Evolutionary conservation across 2,113 vertebrate species (phyloP), one percentile per base, ranked within the genome.

Genomic region (Raja brachyura): DNA sequence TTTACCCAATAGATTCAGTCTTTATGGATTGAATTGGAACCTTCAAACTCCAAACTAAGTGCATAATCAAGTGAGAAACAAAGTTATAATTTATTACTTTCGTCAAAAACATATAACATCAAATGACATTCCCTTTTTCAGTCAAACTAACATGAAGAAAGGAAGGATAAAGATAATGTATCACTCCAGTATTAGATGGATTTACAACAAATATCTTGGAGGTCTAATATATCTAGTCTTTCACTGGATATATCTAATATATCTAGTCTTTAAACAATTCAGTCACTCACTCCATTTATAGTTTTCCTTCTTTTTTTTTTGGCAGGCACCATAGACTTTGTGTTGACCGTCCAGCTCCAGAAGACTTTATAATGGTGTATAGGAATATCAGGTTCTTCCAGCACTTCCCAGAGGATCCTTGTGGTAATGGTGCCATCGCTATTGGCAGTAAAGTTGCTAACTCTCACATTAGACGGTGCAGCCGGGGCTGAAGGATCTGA

Each of bases 361-460:
- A 97, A 98, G 8, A 98, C 97, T 94, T 98, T 99, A 95, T 97
- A 99, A 95, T 99, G 98, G 92, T 99, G 98, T 8, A 99, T 95
- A 3, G 98, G 98, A 86, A 98, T 96, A 90, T 99, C 98, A 0
- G 97, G 97, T 68, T 99, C 98, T 94, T 97, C 97, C 0, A 97
- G 95, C 74, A 97, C 94, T 14, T 97, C 98, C 98, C 98, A 99
- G 70, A 95, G 95, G 4, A 99, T 95, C 20, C 96, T 95, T 28
- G 95, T 97, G 0, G 95, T 96, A 94, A 98, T 95, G 70, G 94
- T 96, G 0, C 97, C 97, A 5, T 98, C 97, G 0, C 95, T 94
- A 1, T 94, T 96, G 54, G 94, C 54, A 16, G 95, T 98, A 94
- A 97, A 94, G 94, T 98, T 98, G 3, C 95, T 95, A 90, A 98